Conservation (phyloP, 2,888 invertebrate genomes). For the Drosophila nr. perissopoda region DNA sequence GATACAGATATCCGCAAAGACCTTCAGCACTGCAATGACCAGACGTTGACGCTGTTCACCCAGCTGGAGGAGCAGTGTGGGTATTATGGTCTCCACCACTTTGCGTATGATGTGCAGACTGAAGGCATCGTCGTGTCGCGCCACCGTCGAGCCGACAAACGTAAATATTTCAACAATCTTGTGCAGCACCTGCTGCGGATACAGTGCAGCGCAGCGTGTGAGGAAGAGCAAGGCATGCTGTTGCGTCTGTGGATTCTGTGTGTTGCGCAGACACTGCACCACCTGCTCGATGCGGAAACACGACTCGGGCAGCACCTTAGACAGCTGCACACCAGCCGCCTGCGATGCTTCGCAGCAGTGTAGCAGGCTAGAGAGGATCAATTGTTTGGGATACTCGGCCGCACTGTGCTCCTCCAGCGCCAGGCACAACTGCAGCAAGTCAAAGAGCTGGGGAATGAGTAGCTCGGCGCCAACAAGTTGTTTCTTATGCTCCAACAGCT, state of each 20-base stretch:
- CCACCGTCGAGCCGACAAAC: slow-evolving; percentile 97
- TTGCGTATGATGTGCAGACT: slow-evolving; percentile 96
- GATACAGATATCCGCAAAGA: slow-evolving; percentile 95
- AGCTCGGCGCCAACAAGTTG: slow-evolving; percentile 89
- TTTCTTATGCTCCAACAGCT: slow-evolving; percentile 94
- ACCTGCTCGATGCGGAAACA: slow-evolving; percentile 83
- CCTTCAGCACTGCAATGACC: slow-evolving; percentile 90
- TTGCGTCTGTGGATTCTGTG: slow-evolving; percentile 97
- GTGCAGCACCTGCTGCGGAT: slow-evolving; percentile 94
- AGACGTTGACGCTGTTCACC: slow-evolving; percentile 72
- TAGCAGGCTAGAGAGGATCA: slow-evolving; percentile 91
- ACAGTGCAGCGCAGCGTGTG: slow-evolving; percentile 90
- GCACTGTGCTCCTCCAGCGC: slow-evolving; percentile 92
- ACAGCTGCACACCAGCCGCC: slow-evolving; percentile 84
- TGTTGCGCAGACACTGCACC: slow-evolving; percentile 95
- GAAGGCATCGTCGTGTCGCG: slow-evolving; percentile 97
- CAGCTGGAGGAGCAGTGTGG: slow-evolving; percentile 89
- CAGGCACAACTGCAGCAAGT: slow-evolving; percentile 91
- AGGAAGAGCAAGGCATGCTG: slow-evolving; percentile 95
- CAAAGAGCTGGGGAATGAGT: slow-evolving; percentile 91
- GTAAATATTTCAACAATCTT: slow-evolving; percentile 99
- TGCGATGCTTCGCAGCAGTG: slow-evolving; percentile 88
- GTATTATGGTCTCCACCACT: slow-evolving; percentile 95
- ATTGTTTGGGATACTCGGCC: slow-evolving; percentile 95
- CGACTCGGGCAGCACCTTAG: slow-evolving; percentile 85